Percentiles rank a stretch among this genome's conserved stretches.
Evolutionary conservation across 2,113 vertebrate species (phyloP).

Genomic region (Brachypodius melanocephalos): DNA sequence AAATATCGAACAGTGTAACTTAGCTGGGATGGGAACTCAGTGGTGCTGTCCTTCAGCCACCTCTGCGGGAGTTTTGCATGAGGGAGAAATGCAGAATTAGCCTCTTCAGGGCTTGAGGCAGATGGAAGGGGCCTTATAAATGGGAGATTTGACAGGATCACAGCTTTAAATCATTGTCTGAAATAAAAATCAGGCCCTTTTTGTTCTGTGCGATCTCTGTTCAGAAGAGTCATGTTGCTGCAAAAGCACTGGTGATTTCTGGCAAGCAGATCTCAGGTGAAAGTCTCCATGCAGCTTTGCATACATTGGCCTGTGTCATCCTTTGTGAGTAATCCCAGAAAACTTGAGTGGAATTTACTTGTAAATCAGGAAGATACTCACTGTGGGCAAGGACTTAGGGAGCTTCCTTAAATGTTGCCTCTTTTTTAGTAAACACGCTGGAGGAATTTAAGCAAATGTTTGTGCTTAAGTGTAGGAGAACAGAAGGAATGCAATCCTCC

Average conservation of each 20-base stretch:
- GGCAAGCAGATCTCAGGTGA: background rate
- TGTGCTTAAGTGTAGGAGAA: background rate
- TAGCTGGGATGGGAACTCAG: background rate
- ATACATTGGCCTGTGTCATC: background rate
- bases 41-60: background rate
- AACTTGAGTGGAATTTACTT: background rate
- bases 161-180: background rate
- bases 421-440: background rate
- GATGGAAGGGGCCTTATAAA: background rate
- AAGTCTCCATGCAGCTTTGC: background rate
- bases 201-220: background rate
- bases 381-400: background rate
- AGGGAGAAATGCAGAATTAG: background rate
- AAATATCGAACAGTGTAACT: background rate
- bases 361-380: background rate
- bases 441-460: background rate
- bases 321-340: background rate
- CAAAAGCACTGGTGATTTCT: background rate
- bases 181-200: background rate
- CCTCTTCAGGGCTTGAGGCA: background rate
- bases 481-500: background rate
- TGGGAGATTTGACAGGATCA: background rate
- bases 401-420: background rate
- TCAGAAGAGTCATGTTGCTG: background rate
- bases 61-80: background rate